Conservation (phyloP, 1,140 invertebrate genomes). For the Coelopa frigida region DNA sequence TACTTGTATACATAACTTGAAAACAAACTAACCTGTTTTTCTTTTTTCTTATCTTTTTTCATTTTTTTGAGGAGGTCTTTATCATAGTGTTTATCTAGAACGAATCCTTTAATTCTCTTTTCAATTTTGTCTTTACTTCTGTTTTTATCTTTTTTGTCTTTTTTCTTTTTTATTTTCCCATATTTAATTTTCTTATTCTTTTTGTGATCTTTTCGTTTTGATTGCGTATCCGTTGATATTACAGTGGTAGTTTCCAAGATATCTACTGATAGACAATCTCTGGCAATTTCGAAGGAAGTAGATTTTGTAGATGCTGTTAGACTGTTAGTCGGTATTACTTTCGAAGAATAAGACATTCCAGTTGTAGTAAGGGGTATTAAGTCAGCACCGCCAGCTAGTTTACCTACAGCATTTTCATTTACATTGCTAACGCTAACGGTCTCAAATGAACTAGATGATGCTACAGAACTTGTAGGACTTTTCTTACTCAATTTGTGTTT, state of each 20-base stretch:
- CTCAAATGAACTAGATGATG: constrained; percentile 1
- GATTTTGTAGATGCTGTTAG: constrained; percentile 9
- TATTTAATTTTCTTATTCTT: constrained; percentile 52
- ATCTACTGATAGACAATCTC: no score
- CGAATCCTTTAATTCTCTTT: constrained; percentile 44
- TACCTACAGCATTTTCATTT: constrained; percentile 6
- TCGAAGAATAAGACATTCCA: constrained; percentile 13
- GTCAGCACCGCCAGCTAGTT: constrained; percentile 35
- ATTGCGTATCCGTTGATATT: constrained; percentile 13
- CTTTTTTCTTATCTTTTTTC: constrained; percentile 54
- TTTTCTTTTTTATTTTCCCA: constrained; percentile 65
- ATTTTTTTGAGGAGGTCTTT: constrained; percentile 55
- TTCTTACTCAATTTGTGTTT: constrained; percentile 7
- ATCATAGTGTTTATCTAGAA: constrained; percentile 51
- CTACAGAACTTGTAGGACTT: not conserved
- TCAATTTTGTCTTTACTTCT: constrained; percentile 54
- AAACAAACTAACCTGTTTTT: constrained; percentile 46
- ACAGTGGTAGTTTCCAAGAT: no score
- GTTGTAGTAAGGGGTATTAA: constrained; percentile 27
- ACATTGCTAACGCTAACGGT: not conserved
- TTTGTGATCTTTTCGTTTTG: constrained; percentile 60
- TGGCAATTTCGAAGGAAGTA: no score
- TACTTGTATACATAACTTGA: no score
- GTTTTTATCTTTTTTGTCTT: constrained; percentile 64
- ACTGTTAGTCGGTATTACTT: constrained; percentile 13